These are phyloP conservation scores for Meta bourneti DNA, from an alignment of 2,888 invertebrate species.

Conservation along the genomic window DNA sequence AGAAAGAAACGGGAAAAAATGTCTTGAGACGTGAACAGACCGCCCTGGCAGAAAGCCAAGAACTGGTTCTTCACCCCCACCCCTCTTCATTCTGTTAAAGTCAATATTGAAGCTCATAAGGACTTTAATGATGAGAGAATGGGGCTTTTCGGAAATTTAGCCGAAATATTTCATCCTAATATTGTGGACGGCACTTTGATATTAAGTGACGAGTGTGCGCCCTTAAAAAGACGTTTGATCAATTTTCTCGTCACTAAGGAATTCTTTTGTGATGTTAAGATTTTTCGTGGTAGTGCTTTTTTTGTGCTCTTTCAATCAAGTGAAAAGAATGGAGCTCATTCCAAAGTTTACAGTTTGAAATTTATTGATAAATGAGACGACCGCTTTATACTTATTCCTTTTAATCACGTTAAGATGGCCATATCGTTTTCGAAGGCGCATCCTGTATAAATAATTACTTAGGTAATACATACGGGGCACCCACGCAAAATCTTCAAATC, in stretches of 20 bases:
- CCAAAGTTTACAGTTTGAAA: background rate
- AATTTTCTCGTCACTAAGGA: slow-evolving; percentile 40
- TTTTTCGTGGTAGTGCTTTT: background rate
- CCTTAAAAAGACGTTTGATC: slow-evolving; percentile 42
- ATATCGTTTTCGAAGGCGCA: no score
- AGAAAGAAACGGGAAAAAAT: slow-evolving; percentile 28
- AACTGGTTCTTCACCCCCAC: slow-evolving; percentile 2
- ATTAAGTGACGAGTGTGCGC: slow-evolving; percentile 50
- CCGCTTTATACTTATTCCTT: background rate
- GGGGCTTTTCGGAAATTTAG: slow-evolving; percentile 71
- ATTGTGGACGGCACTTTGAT: slow-evolving; percentile 49
- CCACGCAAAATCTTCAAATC: no score
- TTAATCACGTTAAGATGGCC: background rate
- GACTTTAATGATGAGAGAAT: slow-evolving; percentile 74
- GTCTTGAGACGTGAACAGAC: slow-evolving; percentile 16
- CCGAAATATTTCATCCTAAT: slow-evolving; percentile 68
- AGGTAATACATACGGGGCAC: no score
- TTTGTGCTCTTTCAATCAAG: slow-evolving; percentile 19
- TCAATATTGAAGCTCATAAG: slow-evolving; percentile 73
- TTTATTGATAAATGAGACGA: background rate
- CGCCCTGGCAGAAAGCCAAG: slow-evolving; percentile 64
- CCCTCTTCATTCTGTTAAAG: slow-evolving; percentile 53
- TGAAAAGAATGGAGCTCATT: background rate
- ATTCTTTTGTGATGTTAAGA: slow-evolving; percentile 12
- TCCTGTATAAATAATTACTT: no score